A percentile compares a stretch with the other conserved stretches of the same genome.
phyloP scores from a whole-genome alignment of 37 sponge, comb jelly and placozoan species.

The Mnemiopsis leidyi region DNA sequence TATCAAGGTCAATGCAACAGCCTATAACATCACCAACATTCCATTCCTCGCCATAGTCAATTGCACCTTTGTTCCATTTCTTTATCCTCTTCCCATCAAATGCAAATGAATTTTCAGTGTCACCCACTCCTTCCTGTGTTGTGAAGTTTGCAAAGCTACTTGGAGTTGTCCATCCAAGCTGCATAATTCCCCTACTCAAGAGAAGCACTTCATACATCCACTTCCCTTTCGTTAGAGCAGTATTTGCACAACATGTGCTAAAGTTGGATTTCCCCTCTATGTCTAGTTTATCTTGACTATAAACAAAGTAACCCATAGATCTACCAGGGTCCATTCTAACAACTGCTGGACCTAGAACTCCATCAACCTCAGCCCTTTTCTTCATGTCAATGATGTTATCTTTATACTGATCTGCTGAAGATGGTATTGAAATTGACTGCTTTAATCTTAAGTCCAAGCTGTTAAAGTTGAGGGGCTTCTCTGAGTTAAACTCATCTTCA shows the following conservation, averaged over 20 bases:
- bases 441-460: not conserved
- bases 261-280: conserved; percentile 28
- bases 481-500: conserved; percentile 28
- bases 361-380: conserved; percentile 37
- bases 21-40: conserved; percentile 70
- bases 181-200: conserved; percentile 30
- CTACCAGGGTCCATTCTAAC: conserved; percentile 44
- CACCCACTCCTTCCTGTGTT: conserved; percentile 65
- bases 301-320: conserved; percentile 46
- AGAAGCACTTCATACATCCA: conserved; percentile 70
- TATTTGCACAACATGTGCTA: conserved; percentile 38
- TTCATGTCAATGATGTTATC: conserved; percentile 3
- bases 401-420: not conserved
- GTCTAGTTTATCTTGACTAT: conserved; percentile 41
- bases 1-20: conserved; percentile 67
- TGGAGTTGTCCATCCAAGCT: conserved; percentile 26
- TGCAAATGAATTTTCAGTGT: conserved; percentile 67
- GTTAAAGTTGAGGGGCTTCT: conserved; percentile 3
- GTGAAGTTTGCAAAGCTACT: conserved; percentile 6
- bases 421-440: conserved; percentile 1
- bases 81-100: conserved; percentile 67
- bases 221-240: conserved; percentile 32
- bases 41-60: conserved; percentile 69
- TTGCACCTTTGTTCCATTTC: conserved; percentile 67
- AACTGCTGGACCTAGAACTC: not conserved